Evolutionary conservation across 2,113 vertebrate species (phyloP), one percentile per base, ranked within the genome.

Genomic region (Eupsittula cactorum): DNA sequence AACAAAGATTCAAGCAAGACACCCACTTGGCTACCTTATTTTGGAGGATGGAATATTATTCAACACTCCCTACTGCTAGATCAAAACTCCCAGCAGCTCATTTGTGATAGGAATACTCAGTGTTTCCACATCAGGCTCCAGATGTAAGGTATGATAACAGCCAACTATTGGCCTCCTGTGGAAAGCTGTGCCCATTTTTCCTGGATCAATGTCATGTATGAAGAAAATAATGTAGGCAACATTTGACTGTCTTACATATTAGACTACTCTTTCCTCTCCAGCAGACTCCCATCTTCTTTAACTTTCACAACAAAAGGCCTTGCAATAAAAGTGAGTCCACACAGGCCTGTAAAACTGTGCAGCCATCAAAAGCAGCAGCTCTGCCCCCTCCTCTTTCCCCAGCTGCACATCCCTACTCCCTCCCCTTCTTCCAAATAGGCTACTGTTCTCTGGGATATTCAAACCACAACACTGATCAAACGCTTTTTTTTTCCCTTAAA

Each of bases 161-260:
- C 17, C n/a, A 81, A 11, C 50, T 53, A 10, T 24, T 28, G 6
- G 24, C 9, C 29, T 83, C 60, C 16, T 13, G 14, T 33, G 41
- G 65, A 84, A 86, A 50, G 15, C n/a, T 28, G 13, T 37, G 31
- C 7, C 24, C 8, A 3, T 39, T 90, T 89, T 47, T 82, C 41
- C 49, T 63, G 27, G 17, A 47, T 33, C 35, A 77, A 88, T 59
- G 23, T n/a, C 50, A 27, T 28, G 11, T 1, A 11, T 6, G 3
- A 70, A 67, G 23, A 74, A 80, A 77, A 41, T 18, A 80, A 52
- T 0, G 7, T 16, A 69, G 33, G 29, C 29, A 84, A 62, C 23
- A 21, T 9, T 7, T 1, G 1, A 10, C 6, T 39, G 27, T 4
- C 44, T 20, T 49, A 33, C 7, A 7, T 27, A 44, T 13, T 10